These are phyloP conservation scores for Brachyptera putata DNA, from an alignment of 2,888 invertebrate genomes.

Conservation along the genomic window DNA sequence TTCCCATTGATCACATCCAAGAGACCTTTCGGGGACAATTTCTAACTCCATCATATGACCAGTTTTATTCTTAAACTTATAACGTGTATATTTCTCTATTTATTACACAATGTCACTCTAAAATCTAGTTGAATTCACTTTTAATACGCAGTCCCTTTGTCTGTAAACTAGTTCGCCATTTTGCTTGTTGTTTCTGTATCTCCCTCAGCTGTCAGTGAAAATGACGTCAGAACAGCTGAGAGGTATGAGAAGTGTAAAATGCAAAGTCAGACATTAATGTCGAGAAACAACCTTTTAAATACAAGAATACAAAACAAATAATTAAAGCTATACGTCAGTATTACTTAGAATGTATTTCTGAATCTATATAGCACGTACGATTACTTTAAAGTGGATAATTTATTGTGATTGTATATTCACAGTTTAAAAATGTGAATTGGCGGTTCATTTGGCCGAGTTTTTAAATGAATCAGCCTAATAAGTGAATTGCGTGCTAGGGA, in stretches of 20 bases:
- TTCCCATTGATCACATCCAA: conserved; percentile 97
- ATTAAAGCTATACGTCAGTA: no score
- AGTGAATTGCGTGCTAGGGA: no score
- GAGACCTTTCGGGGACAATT: conserved; percentile 90
- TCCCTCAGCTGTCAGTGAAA: conserved; percentile 37
- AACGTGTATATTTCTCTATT: conserved; percentile 32
- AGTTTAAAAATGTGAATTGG: no score
- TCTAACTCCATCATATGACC: conserved; percentile 87
- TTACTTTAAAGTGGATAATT: no score
- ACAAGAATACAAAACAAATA: no score
- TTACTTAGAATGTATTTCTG: no score
- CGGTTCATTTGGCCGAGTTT: no score
- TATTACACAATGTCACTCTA: conserved; percentile 30
- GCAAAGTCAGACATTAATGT: no score
- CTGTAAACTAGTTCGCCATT: conserved; percentile 42
- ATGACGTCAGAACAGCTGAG: conserved; percentile 35
- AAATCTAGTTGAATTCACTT: conserved; percentile 22
- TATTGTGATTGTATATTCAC: no score
- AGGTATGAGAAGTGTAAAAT: background rate
- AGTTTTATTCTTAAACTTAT: conserved; percentile 37
- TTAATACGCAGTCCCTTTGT: conserved; percentile 44
- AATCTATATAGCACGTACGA: no score
- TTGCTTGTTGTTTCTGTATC: conserved; percentile 44
- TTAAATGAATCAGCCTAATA: no score
- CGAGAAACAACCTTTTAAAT: no score